Base-by-base conservation (phyloP, 2,888 invertebrate genomes). In the Ormyrus rosae region DNA sequence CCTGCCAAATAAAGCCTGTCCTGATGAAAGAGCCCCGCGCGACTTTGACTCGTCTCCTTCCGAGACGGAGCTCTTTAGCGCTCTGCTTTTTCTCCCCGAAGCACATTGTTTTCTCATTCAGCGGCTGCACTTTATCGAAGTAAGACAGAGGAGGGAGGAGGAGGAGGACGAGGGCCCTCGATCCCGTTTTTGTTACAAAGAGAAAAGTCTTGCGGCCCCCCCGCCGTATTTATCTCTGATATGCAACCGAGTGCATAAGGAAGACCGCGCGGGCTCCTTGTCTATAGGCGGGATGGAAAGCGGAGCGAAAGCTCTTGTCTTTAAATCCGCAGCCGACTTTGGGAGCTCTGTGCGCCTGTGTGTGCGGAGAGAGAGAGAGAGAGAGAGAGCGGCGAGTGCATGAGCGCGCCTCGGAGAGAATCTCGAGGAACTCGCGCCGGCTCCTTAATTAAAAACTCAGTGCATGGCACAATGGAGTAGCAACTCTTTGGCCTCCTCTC, bases 371-470 rank as follows among this genome's bases (percentile, higher is more conserved):
- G 34, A 34, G 34, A 34, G 34, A 34, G 34, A 34, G 34, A 34
- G 34, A 34, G 34, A 58, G 34, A 34, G 34, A 34, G 34, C 46
- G 34, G 55, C 48, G 60, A 60, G 50, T 60, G 45, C 70, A 70
- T 13, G 58, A n/a, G 50, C 53, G 50, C 79, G 78, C 83, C 85
- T 72, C 73, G 68, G 63, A 73, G 73, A 70, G 77, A 74, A 73
- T 86, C 86, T 88, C 87, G 86, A 86, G 87, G 83, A 89, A 88
- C 87, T 87, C 85, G 85, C 85, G 84, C 84, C 81, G 82, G 85
- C 88, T 88, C 86, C 88, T 89, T 89, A 87, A 88, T 89, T 88
- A 89, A 88, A 88, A 88, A 88, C 88, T 87, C 87, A 87, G 86
- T 85, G 84, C 86, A 87, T 84, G 86, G 88, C 87, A 89, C 88